Evolutionary conservation across 2,888 invertebrate species (phyloP), one percentile per base, ranked within the genome.

Genomic region (Hypselothyrea guttata): DNA sequence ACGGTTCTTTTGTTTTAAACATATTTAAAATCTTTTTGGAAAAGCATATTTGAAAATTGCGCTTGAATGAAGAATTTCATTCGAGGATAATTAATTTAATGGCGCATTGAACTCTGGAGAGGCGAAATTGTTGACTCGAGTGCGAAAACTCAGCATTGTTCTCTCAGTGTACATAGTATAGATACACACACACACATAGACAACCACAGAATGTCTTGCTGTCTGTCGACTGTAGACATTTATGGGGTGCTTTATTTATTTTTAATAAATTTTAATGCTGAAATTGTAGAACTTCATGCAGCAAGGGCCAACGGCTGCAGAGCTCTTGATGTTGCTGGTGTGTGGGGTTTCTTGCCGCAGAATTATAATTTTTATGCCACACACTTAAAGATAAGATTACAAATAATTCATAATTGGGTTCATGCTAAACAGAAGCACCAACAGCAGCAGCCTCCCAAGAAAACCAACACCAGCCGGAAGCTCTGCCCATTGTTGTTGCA

Each of bases 251-350:
- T 55, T 68, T 71, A 73, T 71, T 60, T 71, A 71, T 73, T 71
- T 78, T 81, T 81, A 81, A 78, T 84, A 81, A 78, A 78, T 78
- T 76, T 84, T 81, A 76, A 78, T 78, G 82, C 67, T 81, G 78
- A 81, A 81, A 84, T 71, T 65, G 77, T 74, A 78, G 71, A 78
- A 77, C 52, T 60, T 69, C 48, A 48, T 44, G 22, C 22, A 22
- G 3, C 22, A 51, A 64, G 42, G 42, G 59, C 34, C 45, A 37
- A 28, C 46, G 30, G 33, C 42, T 35, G 16, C 8, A 27, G 33
- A 42, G 33, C 22, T 35, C 22, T 13, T 46, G 44, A 4, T 27
- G 28, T 5, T 37, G 35, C 7, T 30, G 4, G 7, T 52, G 46
- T 71, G 63, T 77, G 82, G 79, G 75, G 64, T 62, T 78, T 75